phyloP scores from a whole-genome alignment of 2,797 vertebrate species.

The Acipenser oxyrinchus region DNA sequence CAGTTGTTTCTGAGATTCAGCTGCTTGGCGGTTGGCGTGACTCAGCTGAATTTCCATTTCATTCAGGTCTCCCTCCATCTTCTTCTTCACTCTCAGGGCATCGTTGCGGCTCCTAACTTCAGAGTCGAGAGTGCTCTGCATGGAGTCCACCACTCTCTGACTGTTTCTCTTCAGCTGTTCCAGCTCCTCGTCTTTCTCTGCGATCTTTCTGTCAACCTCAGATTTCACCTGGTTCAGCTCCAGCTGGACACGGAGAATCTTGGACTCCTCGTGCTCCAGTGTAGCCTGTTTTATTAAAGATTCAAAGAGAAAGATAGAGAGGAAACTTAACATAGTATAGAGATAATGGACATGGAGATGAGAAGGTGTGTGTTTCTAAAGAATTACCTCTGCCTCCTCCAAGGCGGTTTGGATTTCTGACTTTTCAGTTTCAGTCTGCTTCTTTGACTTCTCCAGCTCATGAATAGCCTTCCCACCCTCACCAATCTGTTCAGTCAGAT shows the following conservation, averaged over 20 bases:
- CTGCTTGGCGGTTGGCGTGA: constrained; percentile 49
- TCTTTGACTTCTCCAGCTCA: no score
- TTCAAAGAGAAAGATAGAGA: no score
- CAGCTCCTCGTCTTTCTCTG: constrained; percentile 65
- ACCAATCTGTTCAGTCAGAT: no score
- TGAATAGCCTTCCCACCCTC: no score
- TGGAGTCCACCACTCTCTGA: no score
- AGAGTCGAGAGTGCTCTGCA: constrained; percentile 20
- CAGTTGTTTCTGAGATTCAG: constrained; percentile 58
- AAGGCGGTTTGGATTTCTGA: no score
- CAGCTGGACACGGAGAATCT: constrained; percentile 55
- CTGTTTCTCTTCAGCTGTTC: constrained; percentile 37
- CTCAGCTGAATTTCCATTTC: constrained; percentile 62
- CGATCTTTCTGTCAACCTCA: constrained; percentile 51
- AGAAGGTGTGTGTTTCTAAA: no score
- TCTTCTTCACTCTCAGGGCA: constrained; percentile 60
- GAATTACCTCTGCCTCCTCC: no score
- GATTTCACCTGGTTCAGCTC: constrained; percentile 61
- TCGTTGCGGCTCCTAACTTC: constrained; percentile 59
- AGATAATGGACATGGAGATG: no score
- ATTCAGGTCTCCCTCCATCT: constrained; percentile 56
- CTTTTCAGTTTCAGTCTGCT: no score
- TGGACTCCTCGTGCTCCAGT: constrained; percentile 60
- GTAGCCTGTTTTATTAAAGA: constrained; percentile 38
- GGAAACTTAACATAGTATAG: no score